Conservation (phyloP, 2,797 vertebrate genomes). For the Gymnothorax javanicus region DNA sequence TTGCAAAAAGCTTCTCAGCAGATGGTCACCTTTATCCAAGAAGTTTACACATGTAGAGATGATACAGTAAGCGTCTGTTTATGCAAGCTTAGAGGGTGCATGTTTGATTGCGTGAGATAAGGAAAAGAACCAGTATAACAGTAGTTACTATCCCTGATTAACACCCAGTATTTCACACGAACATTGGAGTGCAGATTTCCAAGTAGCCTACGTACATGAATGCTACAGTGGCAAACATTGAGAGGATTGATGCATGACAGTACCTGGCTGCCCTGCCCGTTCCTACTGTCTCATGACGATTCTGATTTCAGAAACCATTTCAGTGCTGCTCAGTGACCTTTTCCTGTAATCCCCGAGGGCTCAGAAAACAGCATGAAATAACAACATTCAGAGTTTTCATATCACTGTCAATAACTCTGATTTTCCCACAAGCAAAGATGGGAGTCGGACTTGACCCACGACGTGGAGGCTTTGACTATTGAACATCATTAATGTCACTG, state of each 20-base stretch:
- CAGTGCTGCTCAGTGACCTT: constrained; percentile 75
- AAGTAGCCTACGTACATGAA: no score
- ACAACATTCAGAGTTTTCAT: constrained; percentile 81
- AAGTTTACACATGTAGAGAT: no score
- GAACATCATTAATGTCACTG: constrained; percentile 61
- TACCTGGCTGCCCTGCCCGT: constrained; percentile 71
- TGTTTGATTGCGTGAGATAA: no score
- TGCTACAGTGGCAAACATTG: constrained; percentile 28
- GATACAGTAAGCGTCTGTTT: no score
- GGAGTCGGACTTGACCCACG: constrained; percentile 28
- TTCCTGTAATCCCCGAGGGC: constrained; percentile 73
- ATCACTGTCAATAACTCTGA: constrained; percentile 77
- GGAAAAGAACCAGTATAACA: no score
- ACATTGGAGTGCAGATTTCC: no score
- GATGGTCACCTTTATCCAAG: no score
- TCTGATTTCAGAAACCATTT: constrained; percentile 67
- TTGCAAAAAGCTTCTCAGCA: no score
- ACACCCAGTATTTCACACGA: no score
- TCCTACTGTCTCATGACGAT: constrained; percentile 74
- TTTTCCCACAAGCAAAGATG: constrained; percentile 65
- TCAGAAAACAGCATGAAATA: constrained; percentile 78
- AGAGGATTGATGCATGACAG: constrained; percentile 74
- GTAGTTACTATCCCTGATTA: no score
- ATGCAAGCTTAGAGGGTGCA: no score
- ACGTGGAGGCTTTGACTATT: neutral